Base-by-base conservation (phyloP, 2,113 vertebrate species). In the Sisor rabdophorus region DNA sequence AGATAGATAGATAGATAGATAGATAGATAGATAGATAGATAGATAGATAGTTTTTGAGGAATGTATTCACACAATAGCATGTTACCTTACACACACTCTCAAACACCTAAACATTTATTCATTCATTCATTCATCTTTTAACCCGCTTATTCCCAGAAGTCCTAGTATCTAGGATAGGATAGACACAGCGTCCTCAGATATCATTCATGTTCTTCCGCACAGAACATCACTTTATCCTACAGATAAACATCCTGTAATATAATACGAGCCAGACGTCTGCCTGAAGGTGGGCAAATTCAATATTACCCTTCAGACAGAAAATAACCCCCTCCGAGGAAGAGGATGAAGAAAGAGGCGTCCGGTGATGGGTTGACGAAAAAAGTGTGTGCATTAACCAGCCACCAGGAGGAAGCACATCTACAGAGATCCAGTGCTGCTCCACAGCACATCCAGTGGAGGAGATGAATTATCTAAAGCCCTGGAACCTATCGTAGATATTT, bases 381-480 rank as follows among this genome's bases (percentile, higher is more conserved):
- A 28, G n/a, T 68, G 36, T 30, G 24, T 70, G 26, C 64, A 70
- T 30, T 1, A 32, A 59, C 13, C 63, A 47, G 54, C 75, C 75
- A 77, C 75, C 30, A 70, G 75, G 75, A 55, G 75, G 75, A 77
- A 67, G 53, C 75, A 77, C 19, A 77, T 68, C 64, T 59, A 58
- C 54, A 60, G 16, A 69, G 75, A 59, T 77, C 52, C 26, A 22
- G 13, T 7, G 12, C 36, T 44, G 20, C 65, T 69, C 20, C 50
- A 65, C 44, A 70, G 40, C 17, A 12, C 4, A 26, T 8, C 20
- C 30, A 63, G 11, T 54, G 73, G 17, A 61, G 20, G 11, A 16
- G n/a, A 74, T 63, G 0, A 52, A 61, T 30, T 13, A 52, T 32
- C 13, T 1, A 17, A 47, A 36, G 30, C 50, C 55, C 40, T 16